A percentile compares a stretch with the other conserved stretches of the same genome.
Evolutionary conservation across 64 coral and sea anemone genomes (phyloP).

Genomic region (Porites australiensis): DNA sequence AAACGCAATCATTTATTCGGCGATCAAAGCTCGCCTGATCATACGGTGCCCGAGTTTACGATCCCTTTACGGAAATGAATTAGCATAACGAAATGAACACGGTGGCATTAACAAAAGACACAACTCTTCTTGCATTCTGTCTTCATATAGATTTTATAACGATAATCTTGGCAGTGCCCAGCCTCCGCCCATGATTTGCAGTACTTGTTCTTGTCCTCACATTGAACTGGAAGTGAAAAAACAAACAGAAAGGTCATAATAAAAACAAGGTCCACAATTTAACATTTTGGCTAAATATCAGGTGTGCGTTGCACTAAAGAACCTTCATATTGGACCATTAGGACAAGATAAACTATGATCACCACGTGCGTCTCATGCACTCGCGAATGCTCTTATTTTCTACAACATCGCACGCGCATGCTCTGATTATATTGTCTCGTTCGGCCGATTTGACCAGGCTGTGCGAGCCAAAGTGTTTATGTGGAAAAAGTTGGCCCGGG

Average conservation of each 20-base stretch:
- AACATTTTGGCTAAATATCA: background rate
- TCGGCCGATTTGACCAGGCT: too few species aligned
- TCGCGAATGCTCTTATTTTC: too few species aligned
- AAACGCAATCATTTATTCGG: too few species aligned
- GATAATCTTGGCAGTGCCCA: conserved; percentile 20
- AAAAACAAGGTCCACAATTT: background rate
- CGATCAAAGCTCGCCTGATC: too few species aligned
- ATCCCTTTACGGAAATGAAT: background rate
- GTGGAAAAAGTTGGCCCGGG: too few species aligned
- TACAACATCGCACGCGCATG: too few species aligned
- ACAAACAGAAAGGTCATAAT: background rate
- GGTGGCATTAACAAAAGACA: conserved; percentile 7
- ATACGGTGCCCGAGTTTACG: background rate
- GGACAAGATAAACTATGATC: too few species aligned
- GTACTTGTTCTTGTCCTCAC: conserved; percentile 1
- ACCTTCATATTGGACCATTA: too few species aligned
- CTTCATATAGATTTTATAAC: conserved; percentile 38
- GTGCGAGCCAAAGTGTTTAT: too few species aligned
- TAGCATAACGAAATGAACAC: background rate
- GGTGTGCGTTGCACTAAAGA: too few species aligned
- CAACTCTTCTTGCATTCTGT: conserved; percentile 76
- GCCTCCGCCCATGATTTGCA: conserved; percentile 40
- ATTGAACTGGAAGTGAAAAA: background rate
- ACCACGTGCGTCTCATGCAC: too few species aligned
- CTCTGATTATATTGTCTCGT: too few species aligned